A percentile compares a stretch with the other conserved stretches of the same genome.
Evolutionary conservation across 2,113 vertebrate genomes (phyloP).

Genomic region (Lampris megalopsis): DNA sequence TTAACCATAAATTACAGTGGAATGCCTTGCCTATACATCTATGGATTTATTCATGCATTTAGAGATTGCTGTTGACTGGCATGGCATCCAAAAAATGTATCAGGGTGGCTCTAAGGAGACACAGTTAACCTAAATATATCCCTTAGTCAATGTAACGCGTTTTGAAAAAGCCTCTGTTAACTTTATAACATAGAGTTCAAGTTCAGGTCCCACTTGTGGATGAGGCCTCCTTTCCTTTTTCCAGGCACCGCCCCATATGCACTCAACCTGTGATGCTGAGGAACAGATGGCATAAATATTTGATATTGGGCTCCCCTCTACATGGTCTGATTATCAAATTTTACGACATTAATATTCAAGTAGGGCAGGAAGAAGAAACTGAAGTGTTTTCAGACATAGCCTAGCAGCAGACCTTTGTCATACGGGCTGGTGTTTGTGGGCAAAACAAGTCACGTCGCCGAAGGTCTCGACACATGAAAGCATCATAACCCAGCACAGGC

Average conservation of each 20-base stretch:
- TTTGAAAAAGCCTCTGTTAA: not conserved
- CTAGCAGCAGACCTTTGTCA: not conserved
- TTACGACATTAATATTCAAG: no score
- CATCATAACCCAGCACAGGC: not conserved
- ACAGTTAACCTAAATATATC: not conserved
- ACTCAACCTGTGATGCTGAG: not conserved
- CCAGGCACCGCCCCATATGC: not conserved
- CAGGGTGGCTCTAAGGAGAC: not conserved
- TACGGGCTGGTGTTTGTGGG: not conserved
- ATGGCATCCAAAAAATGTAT: not conserved
- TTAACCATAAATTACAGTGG: no score
- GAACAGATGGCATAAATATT: no score
- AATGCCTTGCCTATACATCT: not conserved
- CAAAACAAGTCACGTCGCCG: not conserved
- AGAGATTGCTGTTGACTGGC: not conserved
- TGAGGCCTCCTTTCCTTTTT: not conserved
- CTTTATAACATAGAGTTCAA: not conserved
- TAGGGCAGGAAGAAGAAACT: no score
- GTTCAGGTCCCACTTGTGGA: not conserved
- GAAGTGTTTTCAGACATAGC: no score
- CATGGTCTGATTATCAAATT: no score
- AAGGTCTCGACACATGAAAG: not conserved
- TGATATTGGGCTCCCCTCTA: no score
- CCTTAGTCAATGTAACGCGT: not conserved
- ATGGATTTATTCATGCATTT: not conserved